phyloP scores from a whole-genome alignment of 2,797 vertebrate species.

The Florisuga fusca region DNA sequence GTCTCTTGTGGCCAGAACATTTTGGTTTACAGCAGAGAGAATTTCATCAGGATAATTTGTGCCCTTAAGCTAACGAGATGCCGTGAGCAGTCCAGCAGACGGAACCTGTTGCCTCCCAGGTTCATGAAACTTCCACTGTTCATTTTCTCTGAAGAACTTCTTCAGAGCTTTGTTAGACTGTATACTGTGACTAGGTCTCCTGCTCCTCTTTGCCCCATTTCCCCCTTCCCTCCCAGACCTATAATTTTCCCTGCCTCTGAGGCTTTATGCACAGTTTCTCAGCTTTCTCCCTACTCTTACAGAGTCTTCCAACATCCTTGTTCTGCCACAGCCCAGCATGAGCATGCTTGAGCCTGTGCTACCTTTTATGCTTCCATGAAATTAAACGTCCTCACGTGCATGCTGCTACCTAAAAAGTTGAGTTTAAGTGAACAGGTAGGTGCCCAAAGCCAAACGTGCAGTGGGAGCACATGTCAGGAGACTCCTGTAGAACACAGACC shows the following conservation, averaged over 20 bases:
- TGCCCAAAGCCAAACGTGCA: accelerated
- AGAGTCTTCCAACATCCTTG: not conserved
- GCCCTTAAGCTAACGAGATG: not conserved
- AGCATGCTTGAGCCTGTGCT: not conserved
- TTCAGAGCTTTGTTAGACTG: not conserved
- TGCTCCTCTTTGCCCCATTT: not conserved
- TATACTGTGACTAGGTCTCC: not conserved
- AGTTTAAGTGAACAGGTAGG: not conserved
- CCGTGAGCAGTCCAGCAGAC: not conserved
- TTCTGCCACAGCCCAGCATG: not conserved
- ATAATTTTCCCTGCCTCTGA: not conserved
- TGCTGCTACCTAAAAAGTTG: not conserved
- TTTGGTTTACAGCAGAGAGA: not conserved
- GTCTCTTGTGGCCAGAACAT: not conserved
- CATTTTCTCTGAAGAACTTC: not conserved
- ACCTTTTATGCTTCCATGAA: not conserved
- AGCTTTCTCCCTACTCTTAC: not conserved
- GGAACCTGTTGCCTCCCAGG: not conserved
- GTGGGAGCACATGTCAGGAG: not conserved
- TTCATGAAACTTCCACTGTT: not conserved
- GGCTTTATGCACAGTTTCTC: not conserved
- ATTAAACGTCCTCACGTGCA: not conserved
- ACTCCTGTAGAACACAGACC: not conserved
- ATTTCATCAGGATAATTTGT: not conserved
- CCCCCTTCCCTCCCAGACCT: not conserved